Evolutionary conservation across 2,888 invertebrate genomes (phyloP), one percentile per base, ranked within the genome.

Genomic region (Lamproptera curius): DNA sequence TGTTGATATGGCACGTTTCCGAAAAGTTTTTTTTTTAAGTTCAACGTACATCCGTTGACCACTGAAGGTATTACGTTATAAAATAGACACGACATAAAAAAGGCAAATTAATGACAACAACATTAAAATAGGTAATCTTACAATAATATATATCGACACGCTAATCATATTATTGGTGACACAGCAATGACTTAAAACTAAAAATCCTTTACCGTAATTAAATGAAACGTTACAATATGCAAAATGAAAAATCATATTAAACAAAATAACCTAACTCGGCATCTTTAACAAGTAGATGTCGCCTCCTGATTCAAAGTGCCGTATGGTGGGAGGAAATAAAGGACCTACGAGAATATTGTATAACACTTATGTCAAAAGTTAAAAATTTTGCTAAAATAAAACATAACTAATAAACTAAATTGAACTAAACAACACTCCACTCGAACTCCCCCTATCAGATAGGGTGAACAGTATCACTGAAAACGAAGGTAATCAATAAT

Each of bases 391-490:
- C 86, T 86, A 86, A 87, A 87, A 86, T 85, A 86, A 86, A 87
- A 86, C 86, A 81, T 84, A 87, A 86, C 84, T 86, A 87, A 87
- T 86, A 85, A 87, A 86, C 82, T 86, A 86, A 87, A 87, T 87
- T 87, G 83, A 87, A 87, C 87, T 87, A 87, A 86, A 86, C 78
- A 87, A 86, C 86, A 85, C 81, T 70, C 81, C 76, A 73, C 76
- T 70, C 77, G 60, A 76, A 74, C 69, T n/a, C 56, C 41, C 74
- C 80, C 85, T 74, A 83, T 84, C 75, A 76, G 55, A 86, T 85
- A 84, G 85, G 79, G 74, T 55, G 67, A 67, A 67, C 74, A 73
- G 69, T 85, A 86, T 86, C 80, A 84, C 81, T 83, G 80, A 78
- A 82, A 68, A 72, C 63, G 64, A 80, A 75, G 77, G 76, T 78